These are phyloP conservation scores for Hippocampus comes DNA, from an alignment of 2,113 vertebrate species.

Conservation along the genomic window DNA sequence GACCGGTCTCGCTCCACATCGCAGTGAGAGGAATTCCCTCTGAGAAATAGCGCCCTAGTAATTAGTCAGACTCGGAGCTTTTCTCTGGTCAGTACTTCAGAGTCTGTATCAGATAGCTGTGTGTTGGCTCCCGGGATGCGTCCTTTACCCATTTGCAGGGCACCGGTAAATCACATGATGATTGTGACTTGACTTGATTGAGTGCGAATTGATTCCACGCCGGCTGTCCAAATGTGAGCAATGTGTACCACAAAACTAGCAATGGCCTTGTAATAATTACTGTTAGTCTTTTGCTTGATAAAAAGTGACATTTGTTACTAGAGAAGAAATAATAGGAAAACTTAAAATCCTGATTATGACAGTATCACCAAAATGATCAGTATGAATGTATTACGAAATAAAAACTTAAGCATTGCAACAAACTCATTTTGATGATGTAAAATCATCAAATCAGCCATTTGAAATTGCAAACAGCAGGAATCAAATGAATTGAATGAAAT, in stretches of 20 bases:
- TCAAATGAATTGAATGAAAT: too few species aligned
- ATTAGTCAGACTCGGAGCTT: background rate
- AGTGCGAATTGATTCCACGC: background rate
- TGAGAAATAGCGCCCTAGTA: conserved; percentile 7
- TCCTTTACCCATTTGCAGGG: conserved; percentile 19
- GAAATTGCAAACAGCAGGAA: too few species aligned
- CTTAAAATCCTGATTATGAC: too few species aligned
- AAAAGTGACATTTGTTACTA: background rate
- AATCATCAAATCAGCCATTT: background rate
- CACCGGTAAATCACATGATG: background rate
- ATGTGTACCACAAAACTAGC: background rate
- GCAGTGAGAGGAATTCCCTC: conserved; percentile 41
- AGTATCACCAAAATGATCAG: too few species aligned
- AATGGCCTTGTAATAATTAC: background rate
- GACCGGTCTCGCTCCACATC: conserved; percentile 9
- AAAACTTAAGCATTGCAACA: background rate
- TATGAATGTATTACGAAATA: too few species aligned
- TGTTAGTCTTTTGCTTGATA: too few species aligned
- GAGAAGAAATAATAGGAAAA: too few species aligned
- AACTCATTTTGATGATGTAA: background rate
- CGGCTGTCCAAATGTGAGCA: background rate
- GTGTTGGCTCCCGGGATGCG: conserved; percentile 7
- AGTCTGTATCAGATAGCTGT: conserved; percentile 33
- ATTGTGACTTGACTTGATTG: background rate
- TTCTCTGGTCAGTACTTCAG: conserved; percentile 10